A percentile compares a stretch with the other conserved stretches of the same genome.
Evolutionary conservation across 2,888 invertebrate species (phyloP).

Genomic region (Carabus problematicus): DNA sequence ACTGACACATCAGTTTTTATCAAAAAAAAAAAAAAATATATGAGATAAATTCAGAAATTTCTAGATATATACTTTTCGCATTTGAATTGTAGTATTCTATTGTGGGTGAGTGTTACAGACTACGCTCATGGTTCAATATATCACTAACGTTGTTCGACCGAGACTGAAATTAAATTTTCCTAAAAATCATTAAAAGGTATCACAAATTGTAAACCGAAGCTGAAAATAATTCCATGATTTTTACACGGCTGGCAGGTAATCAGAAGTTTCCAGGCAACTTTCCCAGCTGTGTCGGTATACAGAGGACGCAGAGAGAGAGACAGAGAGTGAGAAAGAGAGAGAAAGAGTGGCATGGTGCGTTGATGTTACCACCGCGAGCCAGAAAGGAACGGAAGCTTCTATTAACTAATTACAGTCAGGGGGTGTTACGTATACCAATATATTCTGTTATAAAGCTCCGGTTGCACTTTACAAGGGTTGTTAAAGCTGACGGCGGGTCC

Average conservation of each 20-base stretch:
- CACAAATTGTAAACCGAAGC: constrained; percentile 18
- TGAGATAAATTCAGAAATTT: no score
- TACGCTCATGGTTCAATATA: constrained; percentile 31
- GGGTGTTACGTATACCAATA: constrained; percentile 26
- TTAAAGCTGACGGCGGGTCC: no score
- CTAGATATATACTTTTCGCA: no score
- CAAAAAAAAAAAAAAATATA: no score
- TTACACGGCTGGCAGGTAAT: constrained; percentile 22
- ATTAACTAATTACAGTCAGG: constrained; percentile 33
- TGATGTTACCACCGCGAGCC: no score
- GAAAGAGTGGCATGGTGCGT: no score
- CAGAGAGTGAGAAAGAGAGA: no score
- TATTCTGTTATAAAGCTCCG: constrained; percentile 20
- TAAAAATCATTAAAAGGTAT: constrained; percentile 31
- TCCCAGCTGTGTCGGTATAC: neutral
- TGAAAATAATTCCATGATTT: constrained; percentile 23
- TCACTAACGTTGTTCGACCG: constrained; percentile 26
- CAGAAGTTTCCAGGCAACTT: constrained; percentile 5
- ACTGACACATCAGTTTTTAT: no score
- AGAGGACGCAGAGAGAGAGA: no score
- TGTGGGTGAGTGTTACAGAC: no score
- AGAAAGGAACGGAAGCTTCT: constrained; percentile 9
- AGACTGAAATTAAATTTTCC: constrained; percentile 32
- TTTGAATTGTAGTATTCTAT: no score
- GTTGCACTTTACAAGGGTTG: constrained; percentile 12